Evolutionary conservation across 2,888 invertebrate species (phyloP).

Genomic region (Cylloceria caligata): DNA sequence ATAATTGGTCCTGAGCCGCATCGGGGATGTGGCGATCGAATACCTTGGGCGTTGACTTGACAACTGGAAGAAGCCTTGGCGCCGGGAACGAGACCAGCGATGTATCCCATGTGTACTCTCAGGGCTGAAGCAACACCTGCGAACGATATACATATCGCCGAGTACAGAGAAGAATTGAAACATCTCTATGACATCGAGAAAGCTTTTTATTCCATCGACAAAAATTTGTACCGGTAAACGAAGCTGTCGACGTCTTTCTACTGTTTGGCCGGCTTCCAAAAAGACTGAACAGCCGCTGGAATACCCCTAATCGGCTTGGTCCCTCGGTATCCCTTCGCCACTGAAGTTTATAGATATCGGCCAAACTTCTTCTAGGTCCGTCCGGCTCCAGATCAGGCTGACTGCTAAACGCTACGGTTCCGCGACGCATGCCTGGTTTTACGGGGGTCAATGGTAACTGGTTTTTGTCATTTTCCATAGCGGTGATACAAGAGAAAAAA

Average conservation of each 20-base stretch:
- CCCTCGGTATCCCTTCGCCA: slow-evolving; percentile 81
- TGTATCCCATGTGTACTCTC: slow-evolving; percentile 90
- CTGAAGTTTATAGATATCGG: slow-evolving; percentile 81
- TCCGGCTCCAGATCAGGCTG: slow-evolving; percentile 81
- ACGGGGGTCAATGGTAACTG: slow-evolving; percentile 57
- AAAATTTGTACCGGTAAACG: slow-evolving; percentile 85
- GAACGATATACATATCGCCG: neutral
- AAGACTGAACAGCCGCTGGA: slow-evolving; percentile 85
- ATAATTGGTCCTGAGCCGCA: slow-evolving; percentile 83
- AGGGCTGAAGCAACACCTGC: slow-evolving; percentile 89
- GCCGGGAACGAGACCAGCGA: slow-evolving; percentile 89
- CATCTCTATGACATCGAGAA: neutral
- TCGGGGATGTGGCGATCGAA: slow-evolving; percentile 78
- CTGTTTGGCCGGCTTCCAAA: slow-evolving; percentile 89
- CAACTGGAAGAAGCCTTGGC: slow-evolving; percentile 85
- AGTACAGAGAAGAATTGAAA: neutral
- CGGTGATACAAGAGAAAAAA: slow-evolving; percentile 28
- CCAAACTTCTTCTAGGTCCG: slow-evolving; percentile 80
- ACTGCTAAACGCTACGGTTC: slow-evolving; percentile 84
- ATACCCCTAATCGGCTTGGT: slow-evolving; percentile 81
- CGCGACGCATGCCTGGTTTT: slow-evolving; percentile 82
- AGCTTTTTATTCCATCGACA: neutral
- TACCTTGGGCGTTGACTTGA: slow-evolving; percentile 80
- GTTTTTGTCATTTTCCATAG: slow-evolving; percentile 38
- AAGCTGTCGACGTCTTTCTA: slow-evolving; percentile 89